Evolutionary conservation across 37 sponge, comb jelly and placozoan genomes (phyloP), one percentile per base, ranked within the genome.

Genomic region (Geodia barretti): DNA sequence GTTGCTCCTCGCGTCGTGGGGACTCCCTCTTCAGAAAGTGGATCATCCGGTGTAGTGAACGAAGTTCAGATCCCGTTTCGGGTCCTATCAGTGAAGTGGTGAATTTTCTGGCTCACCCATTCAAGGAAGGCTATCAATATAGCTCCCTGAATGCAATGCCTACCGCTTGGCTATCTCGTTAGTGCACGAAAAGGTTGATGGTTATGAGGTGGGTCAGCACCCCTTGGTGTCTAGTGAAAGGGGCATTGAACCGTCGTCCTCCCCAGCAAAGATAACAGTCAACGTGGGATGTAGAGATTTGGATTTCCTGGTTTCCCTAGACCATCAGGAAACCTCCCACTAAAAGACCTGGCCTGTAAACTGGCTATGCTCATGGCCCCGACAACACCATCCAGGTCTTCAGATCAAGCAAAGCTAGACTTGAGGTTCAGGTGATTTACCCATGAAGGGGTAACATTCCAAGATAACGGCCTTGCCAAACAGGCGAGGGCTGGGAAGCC

Each of bases 361-460:
- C 43, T 39, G 25, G 78, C 47, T 30, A 68, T 84, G 68, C 71
- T 84, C 2, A 23, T 81, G 24, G 82, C 73, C 39, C 23, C 69
- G 23, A 80, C 81, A 35, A n/a, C 71, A 68, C 81, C 81, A 40
- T 81, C 82, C 3, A 36, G 70, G 28, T 79, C 69, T 5, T 47
- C 80, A 41, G 80, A 68, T 32, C 33, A 68, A 26, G 66, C 73
- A 30, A 30, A 72, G 41, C 74, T 81, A 11, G 82, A 81, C 58
- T 39, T 72, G 4, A 69, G 28, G 7, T 29, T 24, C 2, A 47
- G 41, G 74, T 4, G 4, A 4, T 25, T 26, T 30, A 68, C 26
- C 19, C 70, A 68, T 29, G 80, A 73, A 21, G 58, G 74, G 24
- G 39, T 58, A 19, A 58, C 60, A n/a, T n/a, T n/a, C n/a, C n/a